A percentile compares a stretch with the other conserved stretches of the same genome.
Conservation (phyloP, 35 echinoderm and acorn worm genomes). For the Ophiothrix spiculata region DNA sequence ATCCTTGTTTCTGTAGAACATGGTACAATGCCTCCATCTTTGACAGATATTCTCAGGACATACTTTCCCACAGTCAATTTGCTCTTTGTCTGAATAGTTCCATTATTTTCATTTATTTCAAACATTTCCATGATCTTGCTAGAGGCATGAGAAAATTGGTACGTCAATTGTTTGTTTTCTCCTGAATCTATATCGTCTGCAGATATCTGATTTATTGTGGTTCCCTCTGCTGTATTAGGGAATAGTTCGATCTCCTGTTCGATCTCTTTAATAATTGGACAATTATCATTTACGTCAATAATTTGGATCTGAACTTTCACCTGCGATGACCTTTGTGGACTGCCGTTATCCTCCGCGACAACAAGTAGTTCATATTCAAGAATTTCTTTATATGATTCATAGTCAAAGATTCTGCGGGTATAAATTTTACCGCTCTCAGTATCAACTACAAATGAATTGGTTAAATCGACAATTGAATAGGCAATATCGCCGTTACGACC, state of each 20-base stretch:
- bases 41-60: neutral
- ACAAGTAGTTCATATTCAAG: neutral
- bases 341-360: neutral
- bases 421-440: neutral
- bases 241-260: neutral
- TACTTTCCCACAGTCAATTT: neutral
- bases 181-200: neutral
- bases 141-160: neutral
- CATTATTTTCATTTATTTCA: neutral
- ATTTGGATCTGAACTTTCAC: neutral
- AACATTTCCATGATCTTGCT: neutral
- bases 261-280: neutral
- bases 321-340: neutral
- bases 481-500: neutral
- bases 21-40: neutral
- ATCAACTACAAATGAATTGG: neutral
- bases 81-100: neutral
- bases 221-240: neutral
- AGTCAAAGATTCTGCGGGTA: neutral
- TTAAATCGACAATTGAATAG: neutral
- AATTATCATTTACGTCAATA: neutral
- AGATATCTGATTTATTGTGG: neutral
- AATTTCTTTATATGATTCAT: neutral
- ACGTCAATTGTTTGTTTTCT: neutral
- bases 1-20: neutral